Conservation (phyloP, 2,797 vertebrate genomes). For the Stomatorhinus walkeri region DNA sequence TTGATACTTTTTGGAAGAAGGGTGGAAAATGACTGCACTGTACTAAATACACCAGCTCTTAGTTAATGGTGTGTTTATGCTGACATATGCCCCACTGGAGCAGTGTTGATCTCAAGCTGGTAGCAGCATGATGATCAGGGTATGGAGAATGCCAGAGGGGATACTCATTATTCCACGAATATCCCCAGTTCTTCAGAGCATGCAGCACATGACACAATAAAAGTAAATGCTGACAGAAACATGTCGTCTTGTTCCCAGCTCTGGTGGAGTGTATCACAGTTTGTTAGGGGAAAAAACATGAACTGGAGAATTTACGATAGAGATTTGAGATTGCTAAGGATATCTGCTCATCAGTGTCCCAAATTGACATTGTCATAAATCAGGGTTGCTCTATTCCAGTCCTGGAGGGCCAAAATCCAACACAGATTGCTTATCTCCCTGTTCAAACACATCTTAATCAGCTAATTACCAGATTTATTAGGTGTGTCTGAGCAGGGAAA, state of each 20-base stretch:
- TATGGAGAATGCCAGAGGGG: not conserved
- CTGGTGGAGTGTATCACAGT: not conserved
- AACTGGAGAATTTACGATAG: not conserved
- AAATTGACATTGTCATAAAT: not conserved
- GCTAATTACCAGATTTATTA: not conserved
- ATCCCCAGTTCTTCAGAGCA: not conserved
- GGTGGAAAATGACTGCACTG: not conserved
- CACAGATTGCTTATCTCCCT: not conserved
- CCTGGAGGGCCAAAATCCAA: not conserved
- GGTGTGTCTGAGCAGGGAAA: not conserved
- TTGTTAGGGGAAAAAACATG: not conserved
- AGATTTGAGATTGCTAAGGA: not conserved
- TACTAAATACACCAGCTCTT: not conserved
- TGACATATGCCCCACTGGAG: not conserved
- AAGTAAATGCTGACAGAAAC: conserved; percentile 6
- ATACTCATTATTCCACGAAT: not conserved
- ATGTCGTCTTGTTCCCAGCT: not conserved
- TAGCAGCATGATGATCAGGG: not conserved
- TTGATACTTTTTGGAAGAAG: not conserved
- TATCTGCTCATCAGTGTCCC: not conserved
- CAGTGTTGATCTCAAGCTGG: not conserved
- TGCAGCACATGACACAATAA: not conserved
- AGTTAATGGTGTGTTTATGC: conserved; percentile 1
- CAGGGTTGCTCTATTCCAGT: not conserved
- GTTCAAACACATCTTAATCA: not conserved